A percentile compares a stretch with the other conserved stretches of the same genome.
phyloP scores from a whole-genome alignment of 2,797 vertebrate genomes.

The Myotis pilosus region DNA sequence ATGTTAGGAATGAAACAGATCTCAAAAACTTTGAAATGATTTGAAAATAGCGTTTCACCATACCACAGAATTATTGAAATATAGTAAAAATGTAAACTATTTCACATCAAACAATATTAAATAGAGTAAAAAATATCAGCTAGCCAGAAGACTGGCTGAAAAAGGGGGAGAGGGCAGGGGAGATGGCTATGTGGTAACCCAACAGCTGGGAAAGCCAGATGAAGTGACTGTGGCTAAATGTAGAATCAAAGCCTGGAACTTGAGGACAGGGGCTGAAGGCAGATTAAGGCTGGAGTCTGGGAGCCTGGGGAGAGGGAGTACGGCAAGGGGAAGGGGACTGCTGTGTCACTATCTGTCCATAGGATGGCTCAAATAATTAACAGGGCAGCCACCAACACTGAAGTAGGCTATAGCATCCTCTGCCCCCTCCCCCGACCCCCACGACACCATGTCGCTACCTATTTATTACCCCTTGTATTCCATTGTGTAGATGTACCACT shows the following conservation, averaged over 20 bases:
- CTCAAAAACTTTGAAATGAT: not conserved
- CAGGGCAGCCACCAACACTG: not conserved
- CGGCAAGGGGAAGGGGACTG: not conserved
- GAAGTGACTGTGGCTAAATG: not conserved
- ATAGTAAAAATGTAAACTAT: constrained; percentile 6
- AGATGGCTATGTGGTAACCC: not conserved
- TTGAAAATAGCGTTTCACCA: constrained; percentile 20
- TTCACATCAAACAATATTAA: constrained; percentile 21
- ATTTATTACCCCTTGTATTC: not conserved
- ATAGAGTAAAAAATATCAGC: not conserved
- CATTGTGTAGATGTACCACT: too few species aligned
- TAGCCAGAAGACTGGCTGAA: not conserved
- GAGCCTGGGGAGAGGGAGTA: not conserved
- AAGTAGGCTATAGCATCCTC: not conserved
- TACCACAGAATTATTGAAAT: constrained; percentile 22
- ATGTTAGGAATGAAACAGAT: not conserved
- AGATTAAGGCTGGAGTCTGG: not conserved
- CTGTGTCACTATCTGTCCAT: not conserved
- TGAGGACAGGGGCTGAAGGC: not conserved
- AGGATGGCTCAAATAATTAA: not conserved
- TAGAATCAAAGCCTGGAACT: not conserved
- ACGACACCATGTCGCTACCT: accelerated
- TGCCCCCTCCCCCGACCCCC: not conserved
- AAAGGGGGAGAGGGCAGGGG: too few species aligned
- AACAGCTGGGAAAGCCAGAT: constrained; percentile 32